These are phyloP conservation scores for Phoronis australis DNA, from an alignment of 2,888 invertebrate species.

Conservation along the genomic window DNA sequence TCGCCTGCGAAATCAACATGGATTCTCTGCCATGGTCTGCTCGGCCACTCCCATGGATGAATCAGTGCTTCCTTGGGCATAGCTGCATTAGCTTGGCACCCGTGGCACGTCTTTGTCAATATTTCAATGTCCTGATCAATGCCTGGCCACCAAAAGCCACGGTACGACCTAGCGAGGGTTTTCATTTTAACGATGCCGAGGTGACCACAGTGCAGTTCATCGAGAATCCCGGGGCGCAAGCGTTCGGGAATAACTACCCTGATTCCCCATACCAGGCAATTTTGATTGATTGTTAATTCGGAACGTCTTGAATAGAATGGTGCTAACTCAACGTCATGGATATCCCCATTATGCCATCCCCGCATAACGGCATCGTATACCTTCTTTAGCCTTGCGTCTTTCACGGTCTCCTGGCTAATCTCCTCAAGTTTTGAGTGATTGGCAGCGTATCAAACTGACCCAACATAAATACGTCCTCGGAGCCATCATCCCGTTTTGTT, in stretches of 20 bases:
- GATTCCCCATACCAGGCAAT: slow-evolving; percentile 2
- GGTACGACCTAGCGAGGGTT: background rate
- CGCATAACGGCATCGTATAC: background rate
- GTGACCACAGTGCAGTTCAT: background rate
- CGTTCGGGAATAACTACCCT: background rate
- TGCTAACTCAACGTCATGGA: background rate
- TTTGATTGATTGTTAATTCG: background rate
- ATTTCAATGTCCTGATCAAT: slow-evolving; percentile 2
- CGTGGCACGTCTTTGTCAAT: background rate
- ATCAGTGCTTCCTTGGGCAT: no score
- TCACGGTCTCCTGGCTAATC: background rate
- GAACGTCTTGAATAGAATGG: background rate
- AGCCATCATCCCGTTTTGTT: background rate
- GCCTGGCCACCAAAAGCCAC: background rate
- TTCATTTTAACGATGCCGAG: background rate
- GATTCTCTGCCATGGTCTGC: no score
- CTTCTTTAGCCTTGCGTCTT: background rate
- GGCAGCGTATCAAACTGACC: background rate
- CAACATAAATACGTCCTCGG: background rate
- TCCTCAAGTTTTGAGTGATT: background rate
- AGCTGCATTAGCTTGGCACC: no score
- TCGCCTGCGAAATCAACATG: no score
- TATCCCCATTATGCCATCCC: background rate
- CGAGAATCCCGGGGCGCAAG: background rate
- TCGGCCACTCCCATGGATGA: no score